Evolutionary conservation across 2,797 vertebrate species (phyloP), one percentile per base, ranked within the genome.

Genomic region (Numenius phaeopus): DNA sequence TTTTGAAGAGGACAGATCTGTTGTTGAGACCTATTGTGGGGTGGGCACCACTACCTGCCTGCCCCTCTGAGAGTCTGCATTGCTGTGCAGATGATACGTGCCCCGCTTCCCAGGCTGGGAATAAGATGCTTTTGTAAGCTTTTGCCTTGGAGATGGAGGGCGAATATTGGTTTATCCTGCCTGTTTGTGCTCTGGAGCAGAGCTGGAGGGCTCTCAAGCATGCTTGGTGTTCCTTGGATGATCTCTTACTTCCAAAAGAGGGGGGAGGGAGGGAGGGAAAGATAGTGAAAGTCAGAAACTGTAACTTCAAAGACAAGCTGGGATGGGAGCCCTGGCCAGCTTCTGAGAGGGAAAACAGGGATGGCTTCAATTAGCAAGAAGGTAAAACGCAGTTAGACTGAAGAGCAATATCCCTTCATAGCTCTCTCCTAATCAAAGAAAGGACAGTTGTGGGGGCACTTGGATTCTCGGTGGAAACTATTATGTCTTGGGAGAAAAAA

Each of bases 351-450:
- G 73, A 93, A 77, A 87, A 67, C 75, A 82, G 70, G 82, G n/a
- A 80, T 93, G 96, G 61, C 95, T 96, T 86, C 7, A 18, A 86
- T 94, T 90, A 95, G 87, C 0, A 9, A 77, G 90, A 94, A 97
- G 94, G 90, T 97, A 71, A 89, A 97, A 94, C 95, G 96, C 59
- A 90, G 70, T 65, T 30, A n/a, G 59, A 9, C 30, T 21, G 4
- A 94, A 50, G 15, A 90, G 57, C 69, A 77, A 59, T 40, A 59
- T 84, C 55, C 44, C 79, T 61, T 66, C 67, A 58, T 34, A 87
- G 42, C 19, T 78, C 20, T 40, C 61, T 22, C 29, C 49, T 15
- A 32, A 44, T 65, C 69, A 69, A 90, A 76, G 73, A 34, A 80
- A 85, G 82, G 80, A 72, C 71, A 81, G 7, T 84, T 29, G 55